Base-by-base conservation (phyloP, 2,888 invertebrate species). In the Halocaridina rubra region DNA sequence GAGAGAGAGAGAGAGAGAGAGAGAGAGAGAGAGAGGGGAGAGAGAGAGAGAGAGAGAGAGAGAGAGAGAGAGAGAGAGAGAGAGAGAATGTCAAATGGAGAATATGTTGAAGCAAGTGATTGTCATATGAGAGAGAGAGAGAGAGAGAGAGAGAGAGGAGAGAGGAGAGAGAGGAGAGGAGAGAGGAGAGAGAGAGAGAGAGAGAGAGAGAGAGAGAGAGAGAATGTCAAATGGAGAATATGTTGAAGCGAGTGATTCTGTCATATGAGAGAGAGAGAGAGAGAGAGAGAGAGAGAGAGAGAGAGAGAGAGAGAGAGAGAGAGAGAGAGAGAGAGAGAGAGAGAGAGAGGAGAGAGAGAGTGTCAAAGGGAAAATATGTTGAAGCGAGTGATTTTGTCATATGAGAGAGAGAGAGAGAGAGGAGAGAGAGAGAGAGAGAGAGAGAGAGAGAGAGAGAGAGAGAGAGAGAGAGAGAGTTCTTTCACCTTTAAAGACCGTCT, bases 271-370 rank as follows among this genome's bases (percentile, higher is more conserved):
- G 61, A 30, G 77, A 53, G 33, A 39, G 39, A 13, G 74, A 33
- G 74, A 32, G 46, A 74, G 74, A 74, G 46, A 74, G 33, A 32
- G 33, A 74, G 22, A 22, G 22, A 22, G 75, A 75, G 75, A 7
- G 24, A 24, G 16, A 22, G 24, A 7, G 33, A 7, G 74, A 39
- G 74, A 74, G 74, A 32, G 46, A 74, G 74, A 74, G 46, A 74
- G 33, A 32, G 33, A 74, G 22, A 22, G 46, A 46, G 75, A 75
- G 75, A 75, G 75, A 75, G 75, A 75, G 75, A 75, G 75, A 75
- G 75, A 75, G 75, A 75, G 75, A 75, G 75, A 75, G 86, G 86
- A 80, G 85, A 80, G 85, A 75, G 76, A 76, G 80, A 85, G 64
- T 13, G 80, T 32, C 80, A 76, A 46, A 74, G 39, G 78, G 76